A percentile compares a stretch with the other conserved stretches of the same genome.
These are phyloP conservation scores for Nesogale talazaci DNA, from an alignment of 2,113 vertebrate species.

Conservation along the genomic window DNA sequence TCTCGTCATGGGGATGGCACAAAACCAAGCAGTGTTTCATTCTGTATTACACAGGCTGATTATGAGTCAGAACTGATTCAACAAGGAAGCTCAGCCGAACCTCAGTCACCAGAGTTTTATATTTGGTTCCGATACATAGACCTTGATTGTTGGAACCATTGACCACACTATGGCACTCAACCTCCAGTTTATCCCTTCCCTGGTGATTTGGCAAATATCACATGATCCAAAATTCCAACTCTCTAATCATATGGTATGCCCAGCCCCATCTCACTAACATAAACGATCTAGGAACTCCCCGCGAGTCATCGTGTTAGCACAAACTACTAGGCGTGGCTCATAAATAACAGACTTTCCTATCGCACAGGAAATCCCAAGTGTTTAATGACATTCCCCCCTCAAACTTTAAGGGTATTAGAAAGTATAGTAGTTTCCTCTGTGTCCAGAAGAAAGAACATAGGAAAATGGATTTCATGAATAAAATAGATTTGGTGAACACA, in stretches of 20 bases:
- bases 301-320: neutral
- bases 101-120: neutral
- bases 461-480: neutral
- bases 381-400: neutral
- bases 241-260: neutral
- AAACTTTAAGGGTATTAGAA: neutral
- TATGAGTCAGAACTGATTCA: no score
- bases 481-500: neutral
- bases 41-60: no score
- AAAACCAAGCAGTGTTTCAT: no score
- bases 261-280: neutral
- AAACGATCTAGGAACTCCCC: neutral
- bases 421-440: neutral
- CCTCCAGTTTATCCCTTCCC: neutral
- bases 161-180: neutral
- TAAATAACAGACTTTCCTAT: neutral
- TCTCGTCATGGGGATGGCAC: no score
- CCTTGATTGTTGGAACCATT: neutral
- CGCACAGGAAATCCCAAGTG: neutral
- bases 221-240: neutral
- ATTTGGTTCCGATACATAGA: neutral
- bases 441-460: neutral
- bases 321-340: neutral
- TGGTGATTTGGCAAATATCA: neutral
- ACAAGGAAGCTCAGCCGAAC: neutral